phyloP scores from a whole-genome alignment of 2,888 invertebrate species.

The Branchipolynoe longqiensis region DNA sequence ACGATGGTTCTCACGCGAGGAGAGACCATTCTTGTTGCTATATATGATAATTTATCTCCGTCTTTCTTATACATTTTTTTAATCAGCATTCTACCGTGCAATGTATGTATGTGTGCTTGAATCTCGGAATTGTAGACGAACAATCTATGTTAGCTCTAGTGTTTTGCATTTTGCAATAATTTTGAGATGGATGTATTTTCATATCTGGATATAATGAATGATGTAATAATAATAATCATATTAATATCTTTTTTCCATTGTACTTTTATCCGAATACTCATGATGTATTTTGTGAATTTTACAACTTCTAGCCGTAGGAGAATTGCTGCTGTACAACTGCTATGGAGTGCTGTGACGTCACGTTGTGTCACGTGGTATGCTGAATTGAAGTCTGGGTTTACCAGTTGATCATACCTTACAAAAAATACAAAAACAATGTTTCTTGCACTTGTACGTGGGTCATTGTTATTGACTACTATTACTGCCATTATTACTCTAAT shows the following conservation, averaged over 20 bases:
- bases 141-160: constrained; percentile 27
- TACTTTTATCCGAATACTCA: constrained; percentile 55
- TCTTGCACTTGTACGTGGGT: constrained; percentile 11
- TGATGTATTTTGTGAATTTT: constrained; percentile 56
- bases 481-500: neutral
- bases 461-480: neutral
- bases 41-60: constrained; percentile 42
- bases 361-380: neutral
- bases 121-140: constrained; percentile 15
- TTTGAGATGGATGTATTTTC: constrained; percentile 55
- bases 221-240: too few species aligned
- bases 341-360: constrained; percentile 27
- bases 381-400: constrained; percentile 4
- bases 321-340: constrained; percentile 49
- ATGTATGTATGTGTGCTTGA: constrained; percentile 38
- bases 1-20: neutral
- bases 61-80: constrained; percentile 45
- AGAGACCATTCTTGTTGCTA: constrained; percentile 27
- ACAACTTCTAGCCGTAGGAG: constrained; percentile 26
- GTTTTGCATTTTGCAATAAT: constrained; percentile 53
- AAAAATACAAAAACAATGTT: neutral
- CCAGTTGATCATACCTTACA: neutral
- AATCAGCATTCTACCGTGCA: constrained; percentile 20
- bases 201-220: constrained; percentile 54
- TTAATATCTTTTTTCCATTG: constrained; percentile 54